phyloP scores from a whole-genome alignment of 2,888 invertebrate genomes.

The Carabus problematicus region DNA sequence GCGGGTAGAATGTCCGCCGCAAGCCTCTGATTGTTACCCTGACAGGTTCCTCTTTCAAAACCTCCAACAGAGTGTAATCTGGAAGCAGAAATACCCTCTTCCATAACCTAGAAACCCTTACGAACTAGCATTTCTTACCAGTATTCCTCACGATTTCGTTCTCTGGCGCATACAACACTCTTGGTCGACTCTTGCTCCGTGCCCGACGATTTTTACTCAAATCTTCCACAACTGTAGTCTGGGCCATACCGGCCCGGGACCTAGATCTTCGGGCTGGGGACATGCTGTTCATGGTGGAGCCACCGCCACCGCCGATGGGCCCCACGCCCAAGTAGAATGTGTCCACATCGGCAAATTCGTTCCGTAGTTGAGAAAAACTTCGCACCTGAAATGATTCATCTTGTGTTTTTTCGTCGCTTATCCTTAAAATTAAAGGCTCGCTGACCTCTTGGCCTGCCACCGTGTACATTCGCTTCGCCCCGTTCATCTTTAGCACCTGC shows the following conservation, averaged over 20 bases:
- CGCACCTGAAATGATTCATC: conserved; percentile 75
- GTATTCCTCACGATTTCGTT: conserved; percentile 81
- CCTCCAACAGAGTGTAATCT: conserved; percentile 85
- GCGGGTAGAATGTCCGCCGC: conserved; percentile 85
- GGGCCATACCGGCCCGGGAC: conserved; percentile 65
- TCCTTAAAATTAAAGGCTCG: conserved; percentile 21
- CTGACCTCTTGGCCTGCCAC: conserved; percentile 89
- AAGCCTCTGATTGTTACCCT: conserved; percentile 83
- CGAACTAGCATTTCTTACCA: no score
- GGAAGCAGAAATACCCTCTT: conserved; percentile 44
- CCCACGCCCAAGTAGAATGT: conserved; percentile 83
- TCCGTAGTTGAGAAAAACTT: conserved; percentile 91
- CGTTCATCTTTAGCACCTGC: conserved; percentile 89
- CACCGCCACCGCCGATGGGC: conserved; percentile 59
- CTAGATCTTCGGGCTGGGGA: conserved; percentile 73
- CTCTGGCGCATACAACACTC: conserved; percentile 84
- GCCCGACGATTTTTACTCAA: conserved; percentile 68
- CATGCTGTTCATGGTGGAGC: conserved; percentile 59
- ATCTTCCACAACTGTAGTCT: conserved; percentile 62
- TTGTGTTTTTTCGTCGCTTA: conserved; percentile 1
- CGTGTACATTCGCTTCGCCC: conserved; percentile 90
- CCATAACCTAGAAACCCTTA: neutral
- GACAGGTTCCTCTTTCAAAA: conserved; percentile 84
- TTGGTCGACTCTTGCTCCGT: conserved; percentile 83
- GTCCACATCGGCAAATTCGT: conserved; percentile 90